These are phyloP conservation scores for Edolisoma coerulescens DNA, from an alignment of 2,113 vertebrate genomes.

Conservation along the genomic window DNA sequence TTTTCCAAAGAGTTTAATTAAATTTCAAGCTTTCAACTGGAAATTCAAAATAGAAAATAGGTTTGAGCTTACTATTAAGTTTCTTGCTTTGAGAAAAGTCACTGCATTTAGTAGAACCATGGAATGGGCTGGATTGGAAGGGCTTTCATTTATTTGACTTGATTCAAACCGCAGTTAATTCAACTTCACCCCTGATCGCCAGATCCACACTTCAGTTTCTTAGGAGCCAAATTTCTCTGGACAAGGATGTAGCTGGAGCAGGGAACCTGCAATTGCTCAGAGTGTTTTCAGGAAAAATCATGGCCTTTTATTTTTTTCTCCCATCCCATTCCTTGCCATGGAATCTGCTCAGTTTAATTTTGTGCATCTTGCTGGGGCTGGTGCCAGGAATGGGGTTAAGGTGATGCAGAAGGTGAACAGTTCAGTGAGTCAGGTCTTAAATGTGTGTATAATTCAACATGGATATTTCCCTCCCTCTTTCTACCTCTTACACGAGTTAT, in stretches of 20 bases:
- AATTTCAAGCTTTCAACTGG: not conserved
- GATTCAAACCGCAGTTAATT: not conserved
- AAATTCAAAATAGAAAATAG: not conserved
- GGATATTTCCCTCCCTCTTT: not conserved
- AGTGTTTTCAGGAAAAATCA: not conserved
- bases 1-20: not conserved
- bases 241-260: not conserved
- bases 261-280: not conserved
- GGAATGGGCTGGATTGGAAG: not conserved
- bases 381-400: not conserved
- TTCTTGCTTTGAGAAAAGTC: not conserved
- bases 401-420: not conserved
- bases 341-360: not conserved
- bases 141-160: not conserved
- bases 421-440: not conserved
- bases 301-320: not conserved
- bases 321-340: not conserved
- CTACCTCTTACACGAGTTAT: not conserved
- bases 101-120: not conserved
- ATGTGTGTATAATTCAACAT: rapidly evolving
- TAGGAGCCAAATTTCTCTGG: not conserved
- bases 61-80: not conserved
- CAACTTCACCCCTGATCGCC: not conserved
- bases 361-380: not conserved
- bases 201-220: not conserved